Evolutionary conservation across 2,797 vertebrate species (phyloP).

Genomic region (Sylvilagus floridanus): DNA sequence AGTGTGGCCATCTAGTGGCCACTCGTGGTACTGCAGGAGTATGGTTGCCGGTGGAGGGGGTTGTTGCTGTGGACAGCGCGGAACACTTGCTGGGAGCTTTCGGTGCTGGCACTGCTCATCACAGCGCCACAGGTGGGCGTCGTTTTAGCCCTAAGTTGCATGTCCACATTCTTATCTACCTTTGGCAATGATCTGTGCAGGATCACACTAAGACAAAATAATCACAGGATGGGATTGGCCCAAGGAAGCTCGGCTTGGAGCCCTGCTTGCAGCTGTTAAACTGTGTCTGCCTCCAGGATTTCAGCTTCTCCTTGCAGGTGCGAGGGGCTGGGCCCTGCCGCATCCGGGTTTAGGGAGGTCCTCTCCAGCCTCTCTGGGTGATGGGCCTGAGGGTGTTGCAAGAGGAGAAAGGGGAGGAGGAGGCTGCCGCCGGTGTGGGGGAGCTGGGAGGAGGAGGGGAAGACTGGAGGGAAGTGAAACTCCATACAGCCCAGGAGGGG

Average conservation of each 20-base stretch:
- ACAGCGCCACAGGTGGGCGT: background rate
- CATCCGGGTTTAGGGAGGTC: background rate
- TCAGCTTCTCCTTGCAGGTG: background rate
- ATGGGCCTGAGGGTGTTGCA: background rate
- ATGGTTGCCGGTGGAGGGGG: too few relatives aligned
- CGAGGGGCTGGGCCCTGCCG: background rate
- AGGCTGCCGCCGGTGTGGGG: too few relatives aligned
- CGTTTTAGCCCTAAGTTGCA: background rate
- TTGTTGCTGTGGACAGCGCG: background rate
- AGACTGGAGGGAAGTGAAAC: background rate
- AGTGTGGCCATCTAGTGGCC: slow-evolving; percentile 49
- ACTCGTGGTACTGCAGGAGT: background rate
- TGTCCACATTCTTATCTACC: background rate
- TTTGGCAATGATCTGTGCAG: background rate
- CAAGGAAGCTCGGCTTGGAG: background rate
- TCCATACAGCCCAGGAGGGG: fast-evolving
- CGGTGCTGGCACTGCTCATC: background rate
- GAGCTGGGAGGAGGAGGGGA: background rate
- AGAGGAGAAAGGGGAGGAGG: background rate
- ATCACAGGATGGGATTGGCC: background rate
- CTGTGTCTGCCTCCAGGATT: background rate
- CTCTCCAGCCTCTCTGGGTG: background rate
- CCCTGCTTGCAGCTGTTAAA: background rate
- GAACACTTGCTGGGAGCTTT: background rate
- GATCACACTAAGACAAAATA: background rate